phyloP scores from a whole-genome alignment of 2,113 vertebrate genomes.

The Tautogolabrus adspersus region DNA sequence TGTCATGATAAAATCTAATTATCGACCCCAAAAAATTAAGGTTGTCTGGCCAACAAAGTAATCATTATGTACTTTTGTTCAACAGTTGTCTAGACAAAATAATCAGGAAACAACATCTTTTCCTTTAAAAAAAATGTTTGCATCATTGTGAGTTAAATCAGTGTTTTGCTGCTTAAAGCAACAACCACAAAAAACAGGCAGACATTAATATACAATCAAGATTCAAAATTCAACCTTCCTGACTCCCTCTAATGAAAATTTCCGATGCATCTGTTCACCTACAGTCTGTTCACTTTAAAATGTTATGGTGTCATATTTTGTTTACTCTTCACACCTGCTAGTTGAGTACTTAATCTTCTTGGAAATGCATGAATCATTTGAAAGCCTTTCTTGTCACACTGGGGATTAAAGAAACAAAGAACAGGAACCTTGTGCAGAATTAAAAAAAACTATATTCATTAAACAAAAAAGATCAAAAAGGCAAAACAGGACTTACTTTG shows the following conservation, averaged over 20 bases:
- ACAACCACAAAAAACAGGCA: background rate
- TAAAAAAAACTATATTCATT: no score
- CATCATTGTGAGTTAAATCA: no score
- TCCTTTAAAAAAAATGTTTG: no score
- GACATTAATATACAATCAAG: background rate
- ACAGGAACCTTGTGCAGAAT: no score
- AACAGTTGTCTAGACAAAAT: no score
- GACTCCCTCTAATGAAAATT: background rate
- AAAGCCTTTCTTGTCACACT: background rate
- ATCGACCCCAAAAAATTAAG: no score
- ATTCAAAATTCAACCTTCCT: background rate
- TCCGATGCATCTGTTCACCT: constrained; percentile 1
- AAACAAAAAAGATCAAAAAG: no score
- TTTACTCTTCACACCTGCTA: background rate
- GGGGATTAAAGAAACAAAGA: no score
- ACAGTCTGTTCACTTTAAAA: background rate
- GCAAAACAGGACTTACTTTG: no score
- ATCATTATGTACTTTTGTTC: no score
- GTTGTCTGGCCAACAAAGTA: no score
- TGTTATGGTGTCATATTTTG: background rate
- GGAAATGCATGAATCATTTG: background rate
- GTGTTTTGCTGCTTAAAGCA: background rate
- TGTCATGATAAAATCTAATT: background rate
- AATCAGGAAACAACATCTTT: no score
- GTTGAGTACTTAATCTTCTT: background rate